Evolutionary conservation across 2,113 vertebrate genomes (phyloP), one percentile per base, ranked within the genome.

Genomic region (Empidonax traillii): DNA sequence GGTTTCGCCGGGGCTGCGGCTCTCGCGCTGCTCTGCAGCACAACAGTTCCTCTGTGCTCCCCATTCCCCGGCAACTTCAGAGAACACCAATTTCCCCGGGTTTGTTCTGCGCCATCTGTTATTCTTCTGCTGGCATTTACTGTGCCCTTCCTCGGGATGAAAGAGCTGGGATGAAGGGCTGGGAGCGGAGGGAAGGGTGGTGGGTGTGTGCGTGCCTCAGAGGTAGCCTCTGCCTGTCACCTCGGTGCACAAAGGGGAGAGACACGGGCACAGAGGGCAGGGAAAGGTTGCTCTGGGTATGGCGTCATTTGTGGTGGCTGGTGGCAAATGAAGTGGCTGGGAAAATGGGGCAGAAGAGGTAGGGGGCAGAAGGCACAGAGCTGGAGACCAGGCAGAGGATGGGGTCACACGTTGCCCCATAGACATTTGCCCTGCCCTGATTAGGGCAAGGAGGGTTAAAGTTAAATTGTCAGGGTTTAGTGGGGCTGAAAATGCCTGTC

Each of bases 11-110:
- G 69, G 69, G 56, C 90, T 75, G 87, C 30, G 2, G 80, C 44
- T 68, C 84, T 66, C 5, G 22, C 35, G n/a, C 58, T 59, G 83
- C 86, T 89, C 73, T 91, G 96, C 95, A 35, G 93, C n/a, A 94
- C 90, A 96, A 85, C 89, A 59, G 85, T 82, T 90, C 47, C 71
- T 90, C 87, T 96, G 87, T 96, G 58, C 35, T 67, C 37, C n/a
- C 18, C 16, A 4, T 51, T 53, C 6, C 30, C 67, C 9, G 65
- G 14, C 85, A 97, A 97, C 96, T 97, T 97, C 94, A 73, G 73
- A 85, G 95, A 59, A 41, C 72, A 14, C 7, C 4, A 35, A 24
- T 90, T 74, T 78, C 53, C 63, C 12, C 3, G 22, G 72, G 39
- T 74, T 14, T 61, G 47, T 37, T 84, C 82, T 47, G 79, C 10